These are phyloP conservation scores for Pyrrhosoma nymphula DNA, from an alignment of 2,888 invertebrate genomes.

Conservation along the genomic window DNA sequence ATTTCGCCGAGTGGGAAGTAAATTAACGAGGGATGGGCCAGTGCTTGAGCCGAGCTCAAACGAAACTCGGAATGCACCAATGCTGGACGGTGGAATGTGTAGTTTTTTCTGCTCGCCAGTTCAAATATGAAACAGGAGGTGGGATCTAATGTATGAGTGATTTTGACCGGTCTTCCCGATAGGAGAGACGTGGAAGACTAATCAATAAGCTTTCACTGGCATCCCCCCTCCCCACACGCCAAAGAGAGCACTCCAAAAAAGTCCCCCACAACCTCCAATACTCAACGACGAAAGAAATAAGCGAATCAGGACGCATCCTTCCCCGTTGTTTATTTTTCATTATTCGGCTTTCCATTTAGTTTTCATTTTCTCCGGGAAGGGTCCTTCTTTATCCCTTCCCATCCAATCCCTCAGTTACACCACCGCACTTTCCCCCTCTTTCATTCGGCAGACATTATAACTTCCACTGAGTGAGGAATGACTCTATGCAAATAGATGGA, in stretches of 20 bases:
- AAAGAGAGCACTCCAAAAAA: neutral
- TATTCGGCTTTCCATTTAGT: constrained; percentile 20
- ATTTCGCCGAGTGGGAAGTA: neutral
- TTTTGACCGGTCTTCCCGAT: neutral
- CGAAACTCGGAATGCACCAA: neutral
- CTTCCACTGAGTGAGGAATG: neutral
- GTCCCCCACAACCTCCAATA: neutral
- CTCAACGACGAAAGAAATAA: neutral
- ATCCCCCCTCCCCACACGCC: neutral
- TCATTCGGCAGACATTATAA: neutral
- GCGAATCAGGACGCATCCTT: neutral
- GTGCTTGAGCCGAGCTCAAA: neutral
- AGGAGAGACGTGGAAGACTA: neutral
- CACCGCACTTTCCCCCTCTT: neutral
- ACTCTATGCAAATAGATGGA: neutral
- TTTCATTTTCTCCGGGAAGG: neutral
- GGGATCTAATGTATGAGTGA: neutral
- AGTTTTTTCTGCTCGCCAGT: neutral
- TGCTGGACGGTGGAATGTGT: neutral
- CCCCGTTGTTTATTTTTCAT: neutral
- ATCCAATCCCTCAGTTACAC: neutral
- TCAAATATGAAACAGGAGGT: neutral
- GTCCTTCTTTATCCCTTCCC: neutral
- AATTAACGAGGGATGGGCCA: neutral
- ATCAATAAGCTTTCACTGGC: neutral